Percentiles rank a stretch among this genome's conserved stretches.
Conservation (phyloP, 2,113 vertebrate species). For the Chauna torquata region DNA sequence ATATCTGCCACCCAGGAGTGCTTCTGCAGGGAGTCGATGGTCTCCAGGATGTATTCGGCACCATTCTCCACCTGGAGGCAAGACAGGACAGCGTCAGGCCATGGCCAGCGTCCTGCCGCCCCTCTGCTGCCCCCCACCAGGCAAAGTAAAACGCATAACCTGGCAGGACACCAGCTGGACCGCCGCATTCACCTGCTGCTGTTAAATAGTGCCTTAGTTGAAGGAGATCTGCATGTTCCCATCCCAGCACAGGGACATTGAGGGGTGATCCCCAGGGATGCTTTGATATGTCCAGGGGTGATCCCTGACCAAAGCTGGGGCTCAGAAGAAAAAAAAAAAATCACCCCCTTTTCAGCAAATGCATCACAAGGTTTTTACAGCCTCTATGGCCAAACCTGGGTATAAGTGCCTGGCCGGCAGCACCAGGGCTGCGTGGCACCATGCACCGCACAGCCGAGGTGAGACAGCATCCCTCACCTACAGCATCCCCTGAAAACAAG, state of each 20-base stretch:
- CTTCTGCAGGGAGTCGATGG: constrained; percentile 97
- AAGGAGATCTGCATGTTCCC: background rate
- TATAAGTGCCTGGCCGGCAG: background rate
- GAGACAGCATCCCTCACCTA: background rate
- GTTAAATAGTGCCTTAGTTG: fast-evolving
- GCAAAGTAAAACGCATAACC: background rate
- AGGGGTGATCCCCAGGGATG: background rate
- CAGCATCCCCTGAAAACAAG: background rate
- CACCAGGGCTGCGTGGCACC: fast-evolving
- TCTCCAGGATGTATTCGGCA: constrained; percentile 96
- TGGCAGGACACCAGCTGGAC: background rate
- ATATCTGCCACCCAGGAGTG: constrained; percentile 99
- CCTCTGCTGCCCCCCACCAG: fast-evolving
- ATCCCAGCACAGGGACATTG: background rate
- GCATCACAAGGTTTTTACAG: background rate
- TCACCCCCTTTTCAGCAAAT: fast-evolving
- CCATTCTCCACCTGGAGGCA: constrained; percentile 87
- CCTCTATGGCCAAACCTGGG: background rate
- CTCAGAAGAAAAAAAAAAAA: background rate
- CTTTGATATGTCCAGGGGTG: background rate
- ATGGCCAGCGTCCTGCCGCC: background rate
- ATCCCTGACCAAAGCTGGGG: background rate
- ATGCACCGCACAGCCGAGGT: background rate
- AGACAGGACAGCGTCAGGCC: background rate
- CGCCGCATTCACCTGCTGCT: background rate